Evolutionary conservation across 2,888 invertebrate genomes (phyloP), one percentile per base, ranked within the genome.

Genomic region (Caenorhabditis sulstoni): DNA sequence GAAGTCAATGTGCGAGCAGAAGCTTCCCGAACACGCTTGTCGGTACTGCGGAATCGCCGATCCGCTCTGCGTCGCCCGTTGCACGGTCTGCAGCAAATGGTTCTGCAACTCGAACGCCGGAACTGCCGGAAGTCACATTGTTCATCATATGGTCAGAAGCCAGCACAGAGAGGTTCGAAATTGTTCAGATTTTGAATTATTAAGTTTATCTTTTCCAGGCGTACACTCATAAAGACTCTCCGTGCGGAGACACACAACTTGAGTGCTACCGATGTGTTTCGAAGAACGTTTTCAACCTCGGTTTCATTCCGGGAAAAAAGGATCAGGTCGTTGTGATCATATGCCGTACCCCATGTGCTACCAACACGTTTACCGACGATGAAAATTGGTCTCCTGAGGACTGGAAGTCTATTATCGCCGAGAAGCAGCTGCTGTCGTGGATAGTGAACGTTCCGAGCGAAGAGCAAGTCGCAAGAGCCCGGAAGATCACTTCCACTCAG

Each of bases 251-350:
- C 92, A 98, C 98, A 0, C 94, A 98, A 61, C 92, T 99, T 76
- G 99, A 99, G 91, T 99, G 99, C 91, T 99, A 99, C 92, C 96
- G 97, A 47, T 99, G 99, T 91, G 98, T 97, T 18, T 96, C 96
- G 55, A 93, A 96, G 66, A 99, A 99, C 92, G 97, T 99, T 0
- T 99, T 99, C 92, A 95, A 98, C 44, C 93, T 99, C 84, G 99
- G 99, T 58, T 99, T 97, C 91, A 99, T 99, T 90, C 99, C 99
- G 0, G 98, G 99, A 29, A 0, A 97, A 97, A 66, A 98, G 98
- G 16, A 65, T 22, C 58, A 58, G 97, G 98, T 74, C 16, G 71
- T 75, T 3, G 70, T 78, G 1, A 92, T 99, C 66, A 93, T 99
- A 3, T 99, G 99, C 90, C 94, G 99, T 0, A 97, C 97, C 92